Evolutionary conservation across 2,113 vertebrate species (phyloP).

Genomic region (Hemibagrus wyckioides): DNA sequence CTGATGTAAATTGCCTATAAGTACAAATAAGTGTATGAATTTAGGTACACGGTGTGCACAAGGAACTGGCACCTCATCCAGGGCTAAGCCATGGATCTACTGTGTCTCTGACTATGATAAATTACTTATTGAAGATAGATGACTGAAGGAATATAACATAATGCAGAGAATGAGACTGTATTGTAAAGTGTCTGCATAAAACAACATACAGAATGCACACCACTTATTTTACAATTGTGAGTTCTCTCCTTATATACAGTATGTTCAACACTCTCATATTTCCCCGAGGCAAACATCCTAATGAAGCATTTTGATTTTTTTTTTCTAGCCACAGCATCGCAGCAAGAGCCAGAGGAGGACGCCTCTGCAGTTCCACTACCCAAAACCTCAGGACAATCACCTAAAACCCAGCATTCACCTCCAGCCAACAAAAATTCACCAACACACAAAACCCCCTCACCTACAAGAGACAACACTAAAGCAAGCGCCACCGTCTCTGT

Average conservation of each 20-base stretch:
- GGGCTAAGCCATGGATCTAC: neutral
- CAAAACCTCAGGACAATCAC: constrained; percentile 80
- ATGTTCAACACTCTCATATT: neutral
- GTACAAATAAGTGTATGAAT: neutral
- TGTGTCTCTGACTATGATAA: neutral
- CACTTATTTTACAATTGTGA: neutral
- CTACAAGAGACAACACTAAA: constrained; percentile 85
- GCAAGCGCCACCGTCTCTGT: constrained; percentile 82
- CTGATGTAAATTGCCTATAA: neutral
- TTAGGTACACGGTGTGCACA: neutral
- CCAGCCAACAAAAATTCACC: constrained; percentile 73
- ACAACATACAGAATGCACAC: neutral
- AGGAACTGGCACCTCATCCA: neutral
- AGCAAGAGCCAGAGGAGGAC: constrained; percentile 89
- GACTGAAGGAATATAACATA: neutral
- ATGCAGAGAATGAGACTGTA: neutral
- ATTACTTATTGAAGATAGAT: neutral
- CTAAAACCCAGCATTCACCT: constrained; percentile 75
- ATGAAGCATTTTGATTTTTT: constrained; percentile 13
- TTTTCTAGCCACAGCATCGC: constrained; percentile 83
- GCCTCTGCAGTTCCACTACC: constrained; percentile 76
- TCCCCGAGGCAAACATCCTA: neutral
- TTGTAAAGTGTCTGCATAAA: neutral
- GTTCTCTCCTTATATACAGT: neutral
- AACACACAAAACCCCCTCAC: constrained; percentile 82